Evolutionary conservation across 2,797 vertebrate genomes (phyloP).

Genomic region (Tapirus indicus): DNA sequence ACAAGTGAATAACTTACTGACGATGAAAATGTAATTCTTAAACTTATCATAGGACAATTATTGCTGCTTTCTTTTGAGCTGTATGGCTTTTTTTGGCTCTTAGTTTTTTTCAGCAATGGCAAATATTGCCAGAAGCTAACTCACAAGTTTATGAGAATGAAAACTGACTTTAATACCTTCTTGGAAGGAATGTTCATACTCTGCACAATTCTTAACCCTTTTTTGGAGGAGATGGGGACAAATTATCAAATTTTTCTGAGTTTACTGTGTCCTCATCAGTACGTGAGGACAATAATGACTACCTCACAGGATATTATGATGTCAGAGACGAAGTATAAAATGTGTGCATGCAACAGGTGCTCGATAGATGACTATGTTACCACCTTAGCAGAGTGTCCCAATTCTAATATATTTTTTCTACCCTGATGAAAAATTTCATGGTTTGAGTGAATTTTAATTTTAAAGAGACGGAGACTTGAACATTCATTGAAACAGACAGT

Average conservation of each 20-base stretch:
- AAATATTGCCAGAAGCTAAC: not conserved
- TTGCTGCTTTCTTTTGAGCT: not conserved
- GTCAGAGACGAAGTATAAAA: accelerated
- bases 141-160: not conserved
- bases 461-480: not conserved
- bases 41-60: accelerated
- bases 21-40: not conserved
- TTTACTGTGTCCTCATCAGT: not conserved
- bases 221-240: not conserved
- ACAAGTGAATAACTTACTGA: not conserved
- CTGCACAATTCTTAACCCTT: not conserved
- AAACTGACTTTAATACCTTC: not conserved
- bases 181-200: not conserved
- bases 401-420: accelerated
- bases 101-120: not conserved
- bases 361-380: accelerated
- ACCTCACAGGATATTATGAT: not conserved
- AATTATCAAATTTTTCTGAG: not conserved
- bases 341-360: not conserved
- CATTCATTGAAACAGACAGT: not conserved
- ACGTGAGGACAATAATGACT: not conserved
- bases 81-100: not conserved
- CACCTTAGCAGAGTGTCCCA: not conserved
- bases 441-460: not conserved
- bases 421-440: not conserved